These are phyloP conservation scores for Pseudolaguvia tuberculata DNA, from an alignment of 2,113 vertebrate genomes.

Conservation along the genomic window DNA sequence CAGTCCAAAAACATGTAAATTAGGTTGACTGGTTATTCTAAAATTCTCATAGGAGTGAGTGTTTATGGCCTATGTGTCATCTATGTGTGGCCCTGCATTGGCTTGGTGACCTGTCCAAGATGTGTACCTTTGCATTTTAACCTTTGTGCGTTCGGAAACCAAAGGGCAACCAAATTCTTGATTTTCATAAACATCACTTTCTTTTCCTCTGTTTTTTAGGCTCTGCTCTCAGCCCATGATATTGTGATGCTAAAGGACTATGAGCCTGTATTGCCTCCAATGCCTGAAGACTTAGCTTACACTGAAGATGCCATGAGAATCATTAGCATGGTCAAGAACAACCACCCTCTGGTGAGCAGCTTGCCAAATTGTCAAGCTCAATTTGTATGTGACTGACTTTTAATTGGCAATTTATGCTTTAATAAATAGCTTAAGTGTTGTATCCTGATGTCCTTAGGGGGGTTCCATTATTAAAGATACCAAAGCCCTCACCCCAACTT, in stretches of 20 bases:
- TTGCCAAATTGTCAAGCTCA: neutral
- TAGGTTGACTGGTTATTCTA: no score
- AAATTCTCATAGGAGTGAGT: no score
- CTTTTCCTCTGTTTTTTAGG: slow-evolving; percentile 61
- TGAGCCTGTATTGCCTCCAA: slow-evolving; percentile 81
- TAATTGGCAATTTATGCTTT: neutral
- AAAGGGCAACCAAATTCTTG: no score
- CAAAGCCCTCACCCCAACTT: slow-evolving; percentile 40
- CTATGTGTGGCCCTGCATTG: no score
- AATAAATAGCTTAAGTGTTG: slow-evolving; percentile 26
- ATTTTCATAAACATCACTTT: no score
- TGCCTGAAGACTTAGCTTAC: slow-evolving; percentile 82
- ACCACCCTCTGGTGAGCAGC: slow-evolving; percentile 86
- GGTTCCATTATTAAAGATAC: slow-evolving; percentile 47
- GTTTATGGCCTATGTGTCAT: no score
- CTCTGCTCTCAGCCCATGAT: slow-evolving; percentile 87
- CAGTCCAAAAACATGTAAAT: no score
- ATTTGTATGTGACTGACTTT: neutral
- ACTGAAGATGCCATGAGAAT: slow-evolving; percentile 90
- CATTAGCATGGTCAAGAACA: slow-evolving; percentile 94
- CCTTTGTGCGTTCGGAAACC: neutral
- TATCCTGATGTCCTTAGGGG: slow-evolving; percentile 41
- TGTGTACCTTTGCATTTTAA: neutral
- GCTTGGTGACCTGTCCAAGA: no score
- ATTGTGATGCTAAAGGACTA: slow-evolving; percentile 88